Evolutionary conservation across 2,888 invertebrate species (phyloP).

Genomic region (Caenorhabditis drosophilae): DNA sequence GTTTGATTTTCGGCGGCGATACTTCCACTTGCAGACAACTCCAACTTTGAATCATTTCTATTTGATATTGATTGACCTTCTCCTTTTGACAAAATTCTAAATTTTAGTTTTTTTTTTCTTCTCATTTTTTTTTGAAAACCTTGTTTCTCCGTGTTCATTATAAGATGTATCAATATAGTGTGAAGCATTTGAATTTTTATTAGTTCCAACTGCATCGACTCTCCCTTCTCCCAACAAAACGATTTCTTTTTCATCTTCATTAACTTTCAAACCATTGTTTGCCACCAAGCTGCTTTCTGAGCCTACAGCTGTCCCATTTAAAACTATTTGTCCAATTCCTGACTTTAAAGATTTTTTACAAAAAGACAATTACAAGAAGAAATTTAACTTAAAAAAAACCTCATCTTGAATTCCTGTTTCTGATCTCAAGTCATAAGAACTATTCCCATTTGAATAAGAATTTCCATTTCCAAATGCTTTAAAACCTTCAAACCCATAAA

Average conservation of each 20-base stretch:
- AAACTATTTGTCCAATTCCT: not conserved
- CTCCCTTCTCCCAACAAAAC: conserved; percentile 50
- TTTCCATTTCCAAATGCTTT: not conserved
- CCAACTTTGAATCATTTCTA: not conserved
- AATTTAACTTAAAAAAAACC: too few relatives aligned
- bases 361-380: too few relatives aligned
- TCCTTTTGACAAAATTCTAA: conserved; percentile 34
- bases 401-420: too few relatives aligned
- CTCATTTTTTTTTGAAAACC: not conserved
- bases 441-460: not conserved
- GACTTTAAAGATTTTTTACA: too few relatives aligned
- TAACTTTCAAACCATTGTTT: too few relatives aligned
- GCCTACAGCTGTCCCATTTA: not conserved
- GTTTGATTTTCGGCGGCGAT: not conserved
- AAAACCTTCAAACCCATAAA: conserved; percentile 5
- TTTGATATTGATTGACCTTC: conserved; percentile 39
- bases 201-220: conserved; percentile 43
- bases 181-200: conserved; percentile 41
- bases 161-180: conserved; percentile 47
- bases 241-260: too few relatives aligned
- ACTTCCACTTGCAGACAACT: conserved; percentile 31
- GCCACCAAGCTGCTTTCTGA: too few relatives aligned
- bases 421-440: not conserved
- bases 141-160: conserved; percentile 41
- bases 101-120: not conserved